Evolutionary conservation across 2,888 invertebrate species (phyloP).

Genomic region (Proisotoma minuta): DNA sequence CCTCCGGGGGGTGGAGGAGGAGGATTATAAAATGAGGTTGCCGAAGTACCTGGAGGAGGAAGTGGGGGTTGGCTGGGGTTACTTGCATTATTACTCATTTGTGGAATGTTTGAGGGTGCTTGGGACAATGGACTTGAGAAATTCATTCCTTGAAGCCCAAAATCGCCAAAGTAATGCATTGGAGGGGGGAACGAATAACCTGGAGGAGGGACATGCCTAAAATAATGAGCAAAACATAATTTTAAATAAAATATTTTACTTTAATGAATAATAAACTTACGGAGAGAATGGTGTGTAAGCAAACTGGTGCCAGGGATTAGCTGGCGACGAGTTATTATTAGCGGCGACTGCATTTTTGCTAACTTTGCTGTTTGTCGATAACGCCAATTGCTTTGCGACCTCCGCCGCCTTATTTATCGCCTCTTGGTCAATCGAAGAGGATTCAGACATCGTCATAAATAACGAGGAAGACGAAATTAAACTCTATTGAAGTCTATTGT

Average conservation of each 20-base stretch:
- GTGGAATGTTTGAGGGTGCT: conserved; percentile 38
- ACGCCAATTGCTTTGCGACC: conserved; percentile 44
- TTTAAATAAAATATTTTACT: background rate
- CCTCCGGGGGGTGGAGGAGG: conserved; percentile 18
- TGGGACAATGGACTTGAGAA: conserved; percentile 37
- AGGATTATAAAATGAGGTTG: background rate
- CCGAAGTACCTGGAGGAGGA: conserved; percentile 20
- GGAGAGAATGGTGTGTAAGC: conserved; percentile 29
- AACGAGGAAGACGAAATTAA: too few relatives aligned
- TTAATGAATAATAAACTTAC: conserved; percentile 24
- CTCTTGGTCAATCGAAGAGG: conserved; percentile 28
- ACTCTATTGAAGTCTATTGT: too few relatives aligned
- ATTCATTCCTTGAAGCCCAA: conserved; percentile 44
- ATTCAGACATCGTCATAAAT: conserved; percentile 16
- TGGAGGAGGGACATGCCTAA: conserved; percentile 36
- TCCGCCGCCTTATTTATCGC: conserved; percentile 42
- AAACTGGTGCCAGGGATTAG: conserved; percentile 29
- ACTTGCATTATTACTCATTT: conserved; percentile 23
- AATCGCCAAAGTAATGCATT: conserved; percentile 29
- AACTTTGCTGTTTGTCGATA: conserved; percentile 39
- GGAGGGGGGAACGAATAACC: conserved; percentile 18
- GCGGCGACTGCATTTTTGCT: conserved; percentile 4
- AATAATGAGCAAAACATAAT: background rate
- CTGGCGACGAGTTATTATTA: conserved; percentile 21
- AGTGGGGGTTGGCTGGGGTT: conserved; percentile 25